Evolutionary conservation across 2,797 vertebrate genomes (phyloP).

Genomic region (Rhinatrema bivittatum): DNA sequence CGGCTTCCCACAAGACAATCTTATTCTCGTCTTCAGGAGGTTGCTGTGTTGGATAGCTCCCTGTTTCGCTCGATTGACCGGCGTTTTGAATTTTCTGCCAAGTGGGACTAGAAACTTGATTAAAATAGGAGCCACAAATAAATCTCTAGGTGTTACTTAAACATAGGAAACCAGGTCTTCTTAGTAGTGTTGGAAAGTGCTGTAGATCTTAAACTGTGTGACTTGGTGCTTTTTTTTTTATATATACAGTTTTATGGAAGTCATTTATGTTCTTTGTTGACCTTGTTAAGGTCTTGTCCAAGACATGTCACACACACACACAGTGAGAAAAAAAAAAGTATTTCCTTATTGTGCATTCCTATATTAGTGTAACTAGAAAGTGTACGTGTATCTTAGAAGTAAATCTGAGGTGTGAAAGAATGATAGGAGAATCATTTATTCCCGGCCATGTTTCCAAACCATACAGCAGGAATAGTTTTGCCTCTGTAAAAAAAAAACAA

Average conservation of each 20-base stretch:
- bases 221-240: not conserved
- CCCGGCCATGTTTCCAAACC: no score
- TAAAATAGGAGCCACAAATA: not conserved
- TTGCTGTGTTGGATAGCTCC: conserved; percentile 9
- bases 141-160: not conserved
- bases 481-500: not conserved
- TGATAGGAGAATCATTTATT: no score
- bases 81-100: not conserved
- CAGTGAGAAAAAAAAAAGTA: no score
- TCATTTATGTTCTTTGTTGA: not conserved
- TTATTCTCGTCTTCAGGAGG: conserved; percentile 3
- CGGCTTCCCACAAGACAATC: no score
- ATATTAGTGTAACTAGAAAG: conserved; percentile 19
- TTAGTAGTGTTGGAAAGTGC: no score
- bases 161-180: not conserved
- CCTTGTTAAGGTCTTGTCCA: not conserved
- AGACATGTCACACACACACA: not conserved
- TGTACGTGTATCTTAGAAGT: no score
- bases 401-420: no score
- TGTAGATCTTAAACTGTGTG: conserved; percentile 30
- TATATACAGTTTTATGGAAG: no score
- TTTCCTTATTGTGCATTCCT: conserved; percentile 8
- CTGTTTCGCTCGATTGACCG: not conserved
- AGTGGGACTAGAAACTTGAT: no score
- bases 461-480: not conserved